A percentile compares a stretch with the other conserved stretches of the same genome.
phyloP scores from a whole-genome alignment of 1,140 invertebrate species.

The Psilanteris sp. region DNA sequence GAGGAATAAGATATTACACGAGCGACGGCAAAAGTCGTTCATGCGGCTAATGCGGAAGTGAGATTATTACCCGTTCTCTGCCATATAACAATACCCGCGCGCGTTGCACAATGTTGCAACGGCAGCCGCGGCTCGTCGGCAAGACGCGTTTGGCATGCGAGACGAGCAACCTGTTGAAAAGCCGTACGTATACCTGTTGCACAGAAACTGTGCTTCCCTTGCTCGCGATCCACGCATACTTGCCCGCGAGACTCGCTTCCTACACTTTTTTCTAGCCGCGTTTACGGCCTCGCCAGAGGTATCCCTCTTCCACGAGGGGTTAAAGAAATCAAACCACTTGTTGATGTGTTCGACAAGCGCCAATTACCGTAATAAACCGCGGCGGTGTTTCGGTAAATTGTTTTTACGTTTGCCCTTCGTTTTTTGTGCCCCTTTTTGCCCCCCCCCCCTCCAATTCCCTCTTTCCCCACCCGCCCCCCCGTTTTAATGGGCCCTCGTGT shows the following conservation, averaged over 20 bases:
- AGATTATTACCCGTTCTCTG: slow-evolving; percentile 7
- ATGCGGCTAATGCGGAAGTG: slow-evolving; percentile 29
- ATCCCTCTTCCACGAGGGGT: slow-evolving; percentile 16
- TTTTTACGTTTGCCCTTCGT: no score
- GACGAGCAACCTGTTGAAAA: slow-evolving; percentile 76
- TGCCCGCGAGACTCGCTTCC: slow-evolving; percentile 37
- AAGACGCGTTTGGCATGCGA: slow-evolving; percentile 70
- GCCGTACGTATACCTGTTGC: slow-evolving; percentile 75
- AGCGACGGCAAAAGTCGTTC: no score
- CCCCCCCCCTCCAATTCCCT: no score
- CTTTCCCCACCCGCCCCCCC: no score
- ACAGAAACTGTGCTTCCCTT: slow-evolving; percentile 57
- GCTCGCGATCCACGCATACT: slow-evolving; percentile 64
- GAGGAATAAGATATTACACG: no score
- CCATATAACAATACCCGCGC: slow-evolving; percentile 39
- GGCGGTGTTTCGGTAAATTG: no score
- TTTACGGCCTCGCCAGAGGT: slow-evolving; percentile 31
- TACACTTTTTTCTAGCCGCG: slow-evolving; percentile 39
- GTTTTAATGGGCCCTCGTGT: no score
- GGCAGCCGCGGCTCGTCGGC: slow-evolving; percentile 58
- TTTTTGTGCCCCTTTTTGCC: no score
- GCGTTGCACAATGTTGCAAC: slow-evolving; percentile 28
- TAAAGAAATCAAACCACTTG: slow-evolving; percentile 28
- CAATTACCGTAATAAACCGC: no score
- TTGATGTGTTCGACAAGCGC: no score